phyloP scores from a whole-genome alignment of 2,888 invertebrate genomes.

The Glyphotaelius pellucidus region DNA sequence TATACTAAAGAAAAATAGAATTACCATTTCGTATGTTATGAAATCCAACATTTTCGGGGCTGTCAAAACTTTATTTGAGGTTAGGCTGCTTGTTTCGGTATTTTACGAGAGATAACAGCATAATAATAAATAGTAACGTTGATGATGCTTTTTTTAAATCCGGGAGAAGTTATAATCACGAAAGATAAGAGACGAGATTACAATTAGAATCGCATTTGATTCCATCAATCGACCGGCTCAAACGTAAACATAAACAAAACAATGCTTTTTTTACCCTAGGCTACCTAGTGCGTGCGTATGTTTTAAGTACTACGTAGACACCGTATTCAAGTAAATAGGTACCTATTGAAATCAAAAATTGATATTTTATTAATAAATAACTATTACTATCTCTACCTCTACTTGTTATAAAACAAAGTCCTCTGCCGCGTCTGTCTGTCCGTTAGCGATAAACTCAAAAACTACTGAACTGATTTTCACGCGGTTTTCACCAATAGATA shows the following conservation, averaged over 20 bases:
- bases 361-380: no score
- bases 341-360: no score
- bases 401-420: no score
- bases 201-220: neutral
- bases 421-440: no score
- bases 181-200: neutral
- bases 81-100: neutral
- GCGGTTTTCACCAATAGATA: no score
- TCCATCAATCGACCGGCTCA: neutral
- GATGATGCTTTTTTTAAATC: neutral
- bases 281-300: no score
- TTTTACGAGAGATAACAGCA: neutral
- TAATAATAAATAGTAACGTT: neutral
- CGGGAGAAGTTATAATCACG: neutral
- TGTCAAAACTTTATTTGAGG: slow-evolving; percentile 19
- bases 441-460: no score
- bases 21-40: slow-evolving; percentile 17
- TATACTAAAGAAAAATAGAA: slow-evolving; percentile 19
- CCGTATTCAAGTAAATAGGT: no score
- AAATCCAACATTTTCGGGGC: slow-evolving; percentile 36
- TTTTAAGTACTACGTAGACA: no score
- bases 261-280: no score
- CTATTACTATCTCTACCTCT: no score
- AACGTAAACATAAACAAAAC: neutral
- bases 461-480: no score